Evolutionary conservation across 2,113 vertebrate species (phyloP).

Genomic region (Thamnaconus septentrionalis): DNA sequence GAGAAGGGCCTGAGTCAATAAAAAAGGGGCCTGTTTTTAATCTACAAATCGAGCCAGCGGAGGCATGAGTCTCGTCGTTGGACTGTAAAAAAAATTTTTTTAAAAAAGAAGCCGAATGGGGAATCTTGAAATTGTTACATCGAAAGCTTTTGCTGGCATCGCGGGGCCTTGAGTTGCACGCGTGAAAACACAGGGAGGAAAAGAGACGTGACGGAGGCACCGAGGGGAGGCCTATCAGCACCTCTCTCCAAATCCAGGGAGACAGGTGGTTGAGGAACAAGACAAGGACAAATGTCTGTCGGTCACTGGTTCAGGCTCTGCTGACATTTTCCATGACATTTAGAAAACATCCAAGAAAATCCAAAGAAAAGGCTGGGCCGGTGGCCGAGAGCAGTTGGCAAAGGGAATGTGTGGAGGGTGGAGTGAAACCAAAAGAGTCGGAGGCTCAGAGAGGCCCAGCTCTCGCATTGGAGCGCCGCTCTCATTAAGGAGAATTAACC

Average conservation of each 20-base stretch:
- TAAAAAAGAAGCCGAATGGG: neutral
- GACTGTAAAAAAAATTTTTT: neutral
- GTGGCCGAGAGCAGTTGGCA: neutral
- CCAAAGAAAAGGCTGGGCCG: neutral
- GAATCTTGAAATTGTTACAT: neutral
- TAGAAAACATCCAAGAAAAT: conserved; percentile 49
- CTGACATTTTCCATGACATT: conserved; percentile 71
- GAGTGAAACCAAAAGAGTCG: conserved; percentile 20
- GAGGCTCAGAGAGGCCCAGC: conserved; percentile 1
- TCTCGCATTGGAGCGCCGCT: conserved; percentile 13
- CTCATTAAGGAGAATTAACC: neutral
- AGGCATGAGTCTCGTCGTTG: neutral
- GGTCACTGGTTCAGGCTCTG: conserved; percentile 14
- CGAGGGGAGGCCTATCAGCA: conserved; percentile 41
- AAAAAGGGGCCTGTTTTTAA: conserved; percentile 40
- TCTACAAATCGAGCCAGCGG: conserved; percentile 41
- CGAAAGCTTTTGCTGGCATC: neutral
- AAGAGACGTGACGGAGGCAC: conserved; percentile 32
- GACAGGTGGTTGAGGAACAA: conserved; percentile 57
- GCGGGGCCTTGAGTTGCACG: neutral
- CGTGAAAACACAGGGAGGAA: conserved; percentile 19
- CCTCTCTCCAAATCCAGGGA: conserved; percentile 47
- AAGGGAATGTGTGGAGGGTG: neutral
- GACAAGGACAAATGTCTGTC: conserved; percentile 64
- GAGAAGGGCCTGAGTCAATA: conserved; percentile 42